Evolutionary conservation across 2,113 vertebrate species (phyloP).

Genomic region (Mormyrus iriodes): DNA sequence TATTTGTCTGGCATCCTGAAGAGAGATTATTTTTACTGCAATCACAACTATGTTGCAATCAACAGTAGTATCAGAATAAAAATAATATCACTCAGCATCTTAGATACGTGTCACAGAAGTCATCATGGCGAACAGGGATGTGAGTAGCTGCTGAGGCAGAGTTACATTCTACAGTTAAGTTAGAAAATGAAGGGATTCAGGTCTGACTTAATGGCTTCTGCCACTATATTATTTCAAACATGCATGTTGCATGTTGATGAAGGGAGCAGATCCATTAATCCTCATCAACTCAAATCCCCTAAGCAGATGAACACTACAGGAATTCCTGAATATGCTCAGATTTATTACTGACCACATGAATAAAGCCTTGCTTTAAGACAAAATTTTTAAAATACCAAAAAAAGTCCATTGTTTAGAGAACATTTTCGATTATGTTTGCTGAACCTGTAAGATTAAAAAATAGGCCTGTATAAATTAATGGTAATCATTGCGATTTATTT

Average conservation of each 20-base stretch:
- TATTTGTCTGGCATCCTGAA: not conserved
- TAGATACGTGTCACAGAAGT: not conserved
- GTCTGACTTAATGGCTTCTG: not conserved
- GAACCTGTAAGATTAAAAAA: not conserved
- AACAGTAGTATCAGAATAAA: not conserved
- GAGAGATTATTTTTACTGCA: not conserved
- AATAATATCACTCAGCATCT: not conserved
- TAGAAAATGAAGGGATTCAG: not conserved
- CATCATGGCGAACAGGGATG: not conserved
- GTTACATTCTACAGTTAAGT: not conserved
- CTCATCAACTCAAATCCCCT: not conserved
- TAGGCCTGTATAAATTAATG: not conserved
- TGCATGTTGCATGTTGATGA: not conserved
- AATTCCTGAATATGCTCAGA: not conserved
- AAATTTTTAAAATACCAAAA: not conserved
- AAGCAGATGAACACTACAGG: not conserved
- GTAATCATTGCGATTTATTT: no score
- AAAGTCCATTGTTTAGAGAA: not conserved
- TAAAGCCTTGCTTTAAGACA: not conserved
- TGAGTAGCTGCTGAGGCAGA: not conserved
- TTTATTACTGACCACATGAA: not conserved
- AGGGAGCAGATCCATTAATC: conserved; percentile 1
- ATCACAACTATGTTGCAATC: not conserved
- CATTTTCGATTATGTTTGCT: not conserved
- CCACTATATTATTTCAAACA: not conserved